Percentiles rank a stretch among this genome's conserved stretches.
Conservation (phyloP, 2,888 invertebrate genomes). For the Drosophila fungiperda region DNA sequence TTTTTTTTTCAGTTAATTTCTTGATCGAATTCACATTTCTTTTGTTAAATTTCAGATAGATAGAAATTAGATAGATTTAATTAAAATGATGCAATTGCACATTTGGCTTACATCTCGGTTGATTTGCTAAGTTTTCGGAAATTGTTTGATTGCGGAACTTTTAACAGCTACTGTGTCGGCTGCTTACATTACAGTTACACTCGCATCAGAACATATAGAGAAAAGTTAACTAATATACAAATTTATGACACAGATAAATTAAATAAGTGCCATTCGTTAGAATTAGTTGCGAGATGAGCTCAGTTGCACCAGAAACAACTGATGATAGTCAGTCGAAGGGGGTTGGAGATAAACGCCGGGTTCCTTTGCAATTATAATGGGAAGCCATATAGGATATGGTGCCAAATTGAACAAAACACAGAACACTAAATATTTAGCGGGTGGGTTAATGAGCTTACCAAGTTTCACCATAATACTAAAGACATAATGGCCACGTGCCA, state of each 20-base stretch:
- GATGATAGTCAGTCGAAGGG: conserved; percentile 11
- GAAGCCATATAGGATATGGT: conserved; percentile 14
- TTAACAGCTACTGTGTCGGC: conserved; percentile 39
- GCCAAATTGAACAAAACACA: conserved; percentile 27
- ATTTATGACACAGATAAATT: conserved; percentile 73
- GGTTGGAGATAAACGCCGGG: too few relatives aligned
- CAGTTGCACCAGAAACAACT: conserved; percentile 16
- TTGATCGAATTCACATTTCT: background rate
- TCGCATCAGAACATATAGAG: conserved; percentile 1
- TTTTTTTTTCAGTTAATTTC: background rate
- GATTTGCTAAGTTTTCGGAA: conserved; percentile 22
- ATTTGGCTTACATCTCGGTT: background rate
- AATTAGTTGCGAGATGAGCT: conserved; percentile 68
- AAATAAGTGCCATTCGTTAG: conserved; percentile 75
- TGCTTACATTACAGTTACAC: conserved; percentile 43
- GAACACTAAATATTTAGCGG: conserved; percentile 12
- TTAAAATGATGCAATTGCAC: background rate
- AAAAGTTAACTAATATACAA: conserved; percentile 54
- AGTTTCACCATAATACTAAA: conserved; percentile 30
- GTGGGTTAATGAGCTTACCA: conserved; percentile 39
- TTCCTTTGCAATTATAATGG: conserved; percentile 11
- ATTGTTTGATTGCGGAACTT: conserved; percentile 34
- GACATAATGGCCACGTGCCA: conserved; percentile 7
- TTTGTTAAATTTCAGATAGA: too few relatives aligned
- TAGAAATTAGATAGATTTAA: background rate